Base-by-base conservation (phyloP, 1,140 invertebrate genomes). In the Melanaphis sacchari region DNA sequence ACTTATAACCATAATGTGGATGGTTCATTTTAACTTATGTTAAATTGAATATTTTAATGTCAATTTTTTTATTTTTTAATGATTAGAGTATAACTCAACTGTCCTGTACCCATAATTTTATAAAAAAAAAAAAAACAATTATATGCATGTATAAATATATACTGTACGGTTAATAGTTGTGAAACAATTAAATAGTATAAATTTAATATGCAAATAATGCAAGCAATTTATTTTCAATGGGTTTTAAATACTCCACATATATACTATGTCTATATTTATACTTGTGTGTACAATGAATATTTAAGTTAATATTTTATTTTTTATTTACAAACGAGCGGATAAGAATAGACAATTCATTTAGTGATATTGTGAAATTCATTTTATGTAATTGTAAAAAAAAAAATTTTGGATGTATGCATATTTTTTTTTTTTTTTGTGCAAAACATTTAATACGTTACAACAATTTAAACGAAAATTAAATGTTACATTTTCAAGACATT, bases 81-180 rank as follows among this genome's bases (percentile, higher is more conserved):
- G 40, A 36, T 40, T 89, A 89, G 88, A 40, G 26, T 54, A 89
- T 52, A 87, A 46, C 31, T 87, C 7, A 87, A 88, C 54, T 89
- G 36, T 22, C 38, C 38, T 24, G 18, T 54, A 54, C 24, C n/a
- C 46, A 38, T 54, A 40, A 89, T 38, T 89, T 52, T 89, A 40
- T 54, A 15, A 54, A 8, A 26, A 26, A 84, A 15, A 54, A 8
- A 26, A 26, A 84, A 41, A 84, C 38, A 40, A 84, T 84, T 49
- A 36, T 46, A 88, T 52, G 18, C 87, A 24, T 46, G 38, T 52
- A 89, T n/a, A 40, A 54, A 54, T 26, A 26, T 89, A 38, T 54
- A 26, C 38, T 89, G 36, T 40, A 21, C 9, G 11, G 22, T 89
- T 89, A 52, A 54, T 89, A 89, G 46, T 54, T 89, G 15, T 54